Base-by-base conservation (phyloP, 2,888 invertebrate species). In the Mayetiola destructor region DNA sequence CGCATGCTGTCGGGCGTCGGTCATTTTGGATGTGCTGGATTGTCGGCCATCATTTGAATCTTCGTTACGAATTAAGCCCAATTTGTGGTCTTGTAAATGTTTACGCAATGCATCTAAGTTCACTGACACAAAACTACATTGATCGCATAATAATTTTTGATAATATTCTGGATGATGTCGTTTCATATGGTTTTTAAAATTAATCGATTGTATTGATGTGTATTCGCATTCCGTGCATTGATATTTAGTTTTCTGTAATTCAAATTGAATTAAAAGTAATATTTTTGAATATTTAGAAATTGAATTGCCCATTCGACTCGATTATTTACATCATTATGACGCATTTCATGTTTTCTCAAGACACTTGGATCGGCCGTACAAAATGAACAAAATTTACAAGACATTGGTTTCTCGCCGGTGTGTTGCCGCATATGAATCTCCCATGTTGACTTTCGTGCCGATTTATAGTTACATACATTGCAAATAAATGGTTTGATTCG, bases 321-420 rank as follows among this genome's bases (percentile, higher is more conserved):
- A 30, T 54, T 6, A 16, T 36, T 57, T 59, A 65, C 65, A 53
- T 65, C 62, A 5, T 79, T 77, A 65, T 80, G 80, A 62, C 80
- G 75, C 78, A 81, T 77, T 65, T 70, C 77, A 72, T 78, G 84
- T 66, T 76, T 79, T 64, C 84, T 72, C 57, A 87, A 70, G 3
- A 84, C 84, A 67, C 86, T 87, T 62, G 85, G 85, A 72, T 88
- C 87, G 0, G 83, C 80, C 3, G 85, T 83, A 60, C 76, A 75
- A 66, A 83, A 88, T 10, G 77, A 74, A 65, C 87, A 87, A 21
- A 76, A 69, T 35, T 80, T 76, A 65, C 88, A 88, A 56, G 79
- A 76, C 62, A 82, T 80, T 0, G 87, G 87, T 66, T 87, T 88
- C 63, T 85, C 85, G 3, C 86, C 83, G 0, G 86, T 85, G 63